Conservation (phyloP, 2,797 vertebrate species). For the Poecilia picta region DNA sequence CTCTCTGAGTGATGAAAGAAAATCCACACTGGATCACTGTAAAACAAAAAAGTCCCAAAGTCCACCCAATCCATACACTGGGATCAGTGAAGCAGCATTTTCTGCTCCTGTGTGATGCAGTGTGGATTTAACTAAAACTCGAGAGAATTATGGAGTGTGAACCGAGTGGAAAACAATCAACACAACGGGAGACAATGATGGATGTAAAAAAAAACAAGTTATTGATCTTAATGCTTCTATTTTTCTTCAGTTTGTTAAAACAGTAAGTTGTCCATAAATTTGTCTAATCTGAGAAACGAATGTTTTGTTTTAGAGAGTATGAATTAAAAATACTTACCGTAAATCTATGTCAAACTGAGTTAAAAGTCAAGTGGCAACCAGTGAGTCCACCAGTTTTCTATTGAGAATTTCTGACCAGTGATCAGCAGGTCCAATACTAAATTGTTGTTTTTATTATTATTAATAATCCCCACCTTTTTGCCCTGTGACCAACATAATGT, state of each 20-base stretch:
- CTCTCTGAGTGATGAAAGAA: slow-evolving; percentile 3
- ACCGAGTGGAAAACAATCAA: slow-evolving; percentile 15
- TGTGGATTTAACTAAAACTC: slow-evolving; percentile 30
- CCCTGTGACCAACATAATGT: not conserved
- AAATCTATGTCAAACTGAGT: not conserved
- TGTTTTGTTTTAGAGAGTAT: not conserved
- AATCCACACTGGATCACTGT: slow-evolving; percentile 30
- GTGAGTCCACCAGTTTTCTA: too few relatives aligned
- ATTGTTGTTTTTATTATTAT: too few relatives aligned
- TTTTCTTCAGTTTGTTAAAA: not conserved
- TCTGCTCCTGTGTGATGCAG: slow-evolving; percentile 6
- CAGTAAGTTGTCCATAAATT: not conserved
- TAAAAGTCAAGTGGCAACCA: not conserved
- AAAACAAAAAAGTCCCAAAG: not conserved
- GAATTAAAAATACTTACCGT: not conserved
- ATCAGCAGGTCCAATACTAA: not conserved
- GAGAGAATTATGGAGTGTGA: slow-evolving; percentile 28
- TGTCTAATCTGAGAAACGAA: not conserved
- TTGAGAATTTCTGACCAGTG: not conserved
- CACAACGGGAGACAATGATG: not conserved
- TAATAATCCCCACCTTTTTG: not conserved
- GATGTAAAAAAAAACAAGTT: not conserved
- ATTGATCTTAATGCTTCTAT: not conserved
- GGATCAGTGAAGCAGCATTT: not conserved
- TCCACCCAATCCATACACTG: not conserved